Conservation (phyloP, 2,888 invertebrate species). For the Parnassius smintheus region DNA sequence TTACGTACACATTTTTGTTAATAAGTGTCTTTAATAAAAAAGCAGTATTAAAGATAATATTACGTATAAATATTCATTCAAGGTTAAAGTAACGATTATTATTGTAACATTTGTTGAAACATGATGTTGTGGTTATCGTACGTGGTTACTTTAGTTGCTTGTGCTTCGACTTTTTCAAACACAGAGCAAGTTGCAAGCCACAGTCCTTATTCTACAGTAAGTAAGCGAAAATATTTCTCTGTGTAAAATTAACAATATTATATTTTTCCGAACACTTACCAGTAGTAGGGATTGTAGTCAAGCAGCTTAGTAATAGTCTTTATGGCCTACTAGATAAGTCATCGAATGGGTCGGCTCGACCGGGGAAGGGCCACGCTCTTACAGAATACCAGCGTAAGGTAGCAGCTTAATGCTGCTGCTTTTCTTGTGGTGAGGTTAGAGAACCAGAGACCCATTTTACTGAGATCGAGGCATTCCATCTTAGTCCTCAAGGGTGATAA, state of each 20-base stretch:
- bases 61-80: slow-evolving; percentile 9
- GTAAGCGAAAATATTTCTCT: background rate
- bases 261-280: no score
- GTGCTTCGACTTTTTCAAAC: slow-evolving; percentile 22
- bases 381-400: no score
- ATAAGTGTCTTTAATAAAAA: slow-evolving; percentile 30
- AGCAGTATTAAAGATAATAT: slow-evolving; percentile 25
- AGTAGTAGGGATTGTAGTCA: no score
- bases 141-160: slow-evolving; percentile 20
- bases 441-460: no score
- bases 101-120: slow-evolving; percentile 20
- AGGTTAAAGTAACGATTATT: slow-evolving; percentile 3
- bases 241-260: background rate
- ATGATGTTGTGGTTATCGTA: slow-evolving; percentile 29
- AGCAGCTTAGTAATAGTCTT: background rate
- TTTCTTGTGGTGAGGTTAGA: no score
- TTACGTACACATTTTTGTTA: slow-evolving; percentile 1
- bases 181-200: slow-evolving; percentile 8
- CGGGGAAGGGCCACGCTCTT: no score
- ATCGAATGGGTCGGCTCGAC: background rate
- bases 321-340: background rate
- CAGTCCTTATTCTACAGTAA: slow-evolving; percentile 21
- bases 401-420: no score
- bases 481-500: no score
- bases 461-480: no score